Evolutionary conservation across 2,797 vertebrate species (phyloP).

Genomic region (Crotalus adamanteus): DNA sequence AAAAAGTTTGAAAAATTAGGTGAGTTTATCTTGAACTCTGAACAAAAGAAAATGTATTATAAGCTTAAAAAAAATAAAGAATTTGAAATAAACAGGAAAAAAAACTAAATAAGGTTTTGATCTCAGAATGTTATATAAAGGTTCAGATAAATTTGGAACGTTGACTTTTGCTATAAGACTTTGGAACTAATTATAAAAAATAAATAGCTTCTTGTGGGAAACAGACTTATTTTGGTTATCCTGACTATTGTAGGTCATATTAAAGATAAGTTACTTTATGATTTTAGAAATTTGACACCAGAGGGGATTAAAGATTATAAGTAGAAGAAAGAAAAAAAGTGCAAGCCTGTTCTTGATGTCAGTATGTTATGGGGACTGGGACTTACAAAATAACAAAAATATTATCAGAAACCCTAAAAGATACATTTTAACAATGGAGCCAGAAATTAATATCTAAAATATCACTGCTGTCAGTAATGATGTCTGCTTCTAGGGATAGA

Average conservation of each 20-base stretch:
- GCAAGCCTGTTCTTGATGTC: background rate
- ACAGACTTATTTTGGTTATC: background rate
- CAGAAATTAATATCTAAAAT: background rate
- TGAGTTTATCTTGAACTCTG: background rate
- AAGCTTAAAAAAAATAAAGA: background rate
- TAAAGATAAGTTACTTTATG: background rate
- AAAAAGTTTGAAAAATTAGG: background rate
- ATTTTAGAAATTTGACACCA: background rate
- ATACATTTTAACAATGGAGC: background rate
- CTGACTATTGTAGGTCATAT: background rate
- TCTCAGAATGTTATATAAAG: background rate
- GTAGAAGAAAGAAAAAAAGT: background rate
- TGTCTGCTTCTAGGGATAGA: background rate
- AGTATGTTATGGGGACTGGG: background rate
- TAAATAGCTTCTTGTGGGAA: background rate
- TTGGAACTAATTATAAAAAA: background rate
- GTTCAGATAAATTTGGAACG: background rate
- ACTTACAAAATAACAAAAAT: background rate
- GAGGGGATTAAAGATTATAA: background rate
- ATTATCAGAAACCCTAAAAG: background rate
- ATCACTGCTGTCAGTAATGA: background rate
- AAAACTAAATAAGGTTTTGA: background rate
- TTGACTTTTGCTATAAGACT: background rate
- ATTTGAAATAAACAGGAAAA: background rate
- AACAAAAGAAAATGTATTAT: background rate